Conservation (phyloP, 2,888 invertebrate species). For the Dicyrtoma fusca region DNA sequence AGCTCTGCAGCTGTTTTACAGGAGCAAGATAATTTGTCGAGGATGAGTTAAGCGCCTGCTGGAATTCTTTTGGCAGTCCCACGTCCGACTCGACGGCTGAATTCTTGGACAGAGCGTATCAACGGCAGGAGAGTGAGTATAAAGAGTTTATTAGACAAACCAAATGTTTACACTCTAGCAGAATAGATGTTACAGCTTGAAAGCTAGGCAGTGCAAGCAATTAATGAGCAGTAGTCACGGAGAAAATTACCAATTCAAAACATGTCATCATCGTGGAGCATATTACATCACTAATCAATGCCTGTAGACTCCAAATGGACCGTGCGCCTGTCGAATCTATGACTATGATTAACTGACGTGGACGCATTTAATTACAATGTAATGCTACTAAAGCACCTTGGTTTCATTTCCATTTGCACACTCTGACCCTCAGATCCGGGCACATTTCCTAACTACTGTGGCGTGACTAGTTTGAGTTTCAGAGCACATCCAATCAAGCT, state of each 20-base stretch:
- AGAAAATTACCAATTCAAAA: slow-evolving; percentile 35
- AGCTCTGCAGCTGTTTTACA: not conserved
- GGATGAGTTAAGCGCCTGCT: not conserved
- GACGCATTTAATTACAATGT: too few species aligned
- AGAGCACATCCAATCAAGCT: too few species aligned
- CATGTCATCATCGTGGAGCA: slow-evolving; percentile 31
- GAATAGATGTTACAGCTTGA: not conserved
- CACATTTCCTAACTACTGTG: too few species aligned
- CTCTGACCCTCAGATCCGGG: too few species aligned
- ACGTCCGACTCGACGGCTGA: not conserved
- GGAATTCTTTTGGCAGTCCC: too few species aligned
- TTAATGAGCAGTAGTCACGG: slow-evolving; percentile 29
- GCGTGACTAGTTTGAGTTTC: too few species aligned
- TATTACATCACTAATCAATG: slow-evolving; percentile 31
- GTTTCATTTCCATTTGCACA: too few species aligned
- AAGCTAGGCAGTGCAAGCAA: slow-evolving; percentile 16
- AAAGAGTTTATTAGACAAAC: not conserved
- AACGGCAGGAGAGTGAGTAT: not conserved
- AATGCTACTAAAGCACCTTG: too few species aligned
- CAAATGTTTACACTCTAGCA: not conserved
- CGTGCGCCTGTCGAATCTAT: not conserved
- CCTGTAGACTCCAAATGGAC: slow-evolving; percentile 4
- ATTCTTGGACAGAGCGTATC: not conserved
- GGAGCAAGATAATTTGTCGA: not conserved
- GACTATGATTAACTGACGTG: too few species aligned